A percentile compares a stretch with the other conserved stretches of the same genome.
phyloP scores from a whole-genome alignment of 2,888 invertebrate species.

The Diaprepes abbreviatus region DNA sequence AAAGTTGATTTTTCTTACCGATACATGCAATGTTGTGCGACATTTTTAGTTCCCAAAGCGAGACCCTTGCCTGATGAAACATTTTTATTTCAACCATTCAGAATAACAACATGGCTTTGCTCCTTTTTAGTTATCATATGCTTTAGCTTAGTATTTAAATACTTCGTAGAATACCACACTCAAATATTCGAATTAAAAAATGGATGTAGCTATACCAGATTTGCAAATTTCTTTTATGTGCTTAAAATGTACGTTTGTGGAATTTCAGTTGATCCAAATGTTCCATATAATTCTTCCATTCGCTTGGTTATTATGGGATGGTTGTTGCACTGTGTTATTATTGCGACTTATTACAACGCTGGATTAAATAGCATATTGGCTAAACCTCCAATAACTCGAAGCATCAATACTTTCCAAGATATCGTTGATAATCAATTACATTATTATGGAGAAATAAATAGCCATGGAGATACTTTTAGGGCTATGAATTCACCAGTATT shows the following conservation, averaged over 20 bases:
- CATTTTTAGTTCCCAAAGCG: constrained; percentile 60
- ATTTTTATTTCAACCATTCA: constrained; percentile 56
- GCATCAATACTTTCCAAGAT: constrained; percentile 52
- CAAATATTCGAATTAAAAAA: background rate
- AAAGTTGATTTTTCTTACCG: constrained; percentile 52
- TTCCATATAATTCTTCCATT: background rate
- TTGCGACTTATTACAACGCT: constrained; percentile 52
- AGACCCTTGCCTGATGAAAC: constrained; percentile 51
- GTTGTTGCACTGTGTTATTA: constrained; percentile 44
- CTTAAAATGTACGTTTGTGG: constrained; percentile 13
- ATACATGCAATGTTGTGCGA: constrained; percentile 53
- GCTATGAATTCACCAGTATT: constrained; percentile 33
- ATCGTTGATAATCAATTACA: constrained; percentile 49
- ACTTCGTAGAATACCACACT: background rate
- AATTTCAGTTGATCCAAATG: background rate
- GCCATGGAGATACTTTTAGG: constrained; percentile 18
- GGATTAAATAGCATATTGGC: constrained; percentile 53
- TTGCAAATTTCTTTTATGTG: background rate
- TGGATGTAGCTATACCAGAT: background rate
- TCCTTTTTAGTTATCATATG: constrained; percentile 8
- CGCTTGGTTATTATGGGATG: background rate
- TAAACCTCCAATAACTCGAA: constrained; percentile 47
- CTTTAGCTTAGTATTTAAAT: background rate
- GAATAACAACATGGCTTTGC: constrained; percentile 14
- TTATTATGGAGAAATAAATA: constrained; percentile 29